phyloP scores from a whole-genome alignment of 2,797 vertebrate species.

The Anableps anableps region DNA sequence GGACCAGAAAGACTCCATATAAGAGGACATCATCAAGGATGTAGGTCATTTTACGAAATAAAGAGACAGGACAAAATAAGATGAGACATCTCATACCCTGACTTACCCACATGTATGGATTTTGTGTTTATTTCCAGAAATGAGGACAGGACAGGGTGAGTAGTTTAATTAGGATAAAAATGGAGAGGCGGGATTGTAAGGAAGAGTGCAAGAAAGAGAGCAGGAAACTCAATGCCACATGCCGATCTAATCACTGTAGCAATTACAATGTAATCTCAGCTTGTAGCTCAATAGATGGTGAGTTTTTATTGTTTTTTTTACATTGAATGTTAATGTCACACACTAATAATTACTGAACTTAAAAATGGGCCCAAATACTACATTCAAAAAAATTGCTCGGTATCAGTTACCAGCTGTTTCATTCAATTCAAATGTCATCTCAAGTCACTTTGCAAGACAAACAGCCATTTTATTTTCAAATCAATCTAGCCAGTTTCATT shows the following conservation, averaged over 20 bases:
- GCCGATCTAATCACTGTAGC: conserved; percentile 39
- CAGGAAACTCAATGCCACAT: not conserved
- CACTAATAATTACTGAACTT: conserved; percentile 49
- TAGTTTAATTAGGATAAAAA: not conserved
- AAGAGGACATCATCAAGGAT: conserved; percentile 31
- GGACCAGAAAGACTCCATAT: conserved; percentile 3
- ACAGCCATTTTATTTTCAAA: not conserved
- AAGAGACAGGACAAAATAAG: conserved; percentile 18
- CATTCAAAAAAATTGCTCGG: conserved; percentile 6
- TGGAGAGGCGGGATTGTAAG: conserved; percentile 1
- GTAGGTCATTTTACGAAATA: conserved; percentile 14
- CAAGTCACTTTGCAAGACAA: not conserved
- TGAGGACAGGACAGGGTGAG: not conserved
- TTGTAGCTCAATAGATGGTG: conserved; percentile 54
- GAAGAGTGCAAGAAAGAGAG: not conserved
- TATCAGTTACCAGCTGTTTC: conserved; percentile 4
- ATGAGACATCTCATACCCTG: not conserved
- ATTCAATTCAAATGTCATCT: not conserved
- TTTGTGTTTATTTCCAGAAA: conserved; percentile 4
- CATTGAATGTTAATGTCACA: conserved; percentile 45
- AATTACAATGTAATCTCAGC: conserved; percentile 49
- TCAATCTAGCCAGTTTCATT: not conserved
- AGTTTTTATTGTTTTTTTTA: conserved; percentile 35
- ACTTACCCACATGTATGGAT: conserved; percentile 24
- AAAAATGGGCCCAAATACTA: conserved; percentile 27